Base-by-base conservation (phyloP, 2,113 vertebrate genomes). In the Vidua chalybeata region DNA sequence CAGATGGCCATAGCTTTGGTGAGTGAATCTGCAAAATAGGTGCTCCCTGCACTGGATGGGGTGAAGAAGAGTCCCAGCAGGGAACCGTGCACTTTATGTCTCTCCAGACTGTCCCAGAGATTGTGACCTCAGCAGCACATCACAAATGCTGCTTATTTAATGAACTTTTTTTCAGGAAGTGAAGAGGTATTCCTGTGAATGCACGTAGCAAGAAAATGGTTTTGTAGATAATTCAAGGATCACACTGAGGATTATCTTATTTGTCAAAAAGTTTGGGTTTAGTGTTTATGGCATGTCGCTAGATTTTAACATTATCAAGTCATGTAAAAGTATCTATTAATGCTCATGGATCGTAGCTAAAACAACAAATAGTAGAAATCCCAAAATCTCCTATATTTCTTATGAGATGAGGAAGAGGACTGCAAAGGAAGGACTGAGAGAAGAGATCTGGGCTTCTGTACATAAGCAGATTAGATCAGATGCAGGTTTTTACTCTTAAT, bases 171-270 rank as follows among this genome's bases (percentile, higher is more conserved):
- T 69, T 13, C 26, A 28, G 28, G 26, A 85, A 51, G 21, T 63
- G 9, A 82, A 84, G 64, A 66, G 3, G 3, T 46, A 55, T 59
- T 78, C 28, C 56, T 39, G 30, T 48, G 39, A 77, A 59, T 5
- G 11, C 16, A 20, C 14, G 55, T 16, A 45, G 43, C 15, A 59
- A 94, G 19, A 89, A 63, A 23, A 11, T 85, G 33, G 0, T 15
- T 87, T 81, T 82, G 15, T 51, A 79, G 45, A 8, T 90, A 71
- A 39, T 45, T 79, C 45, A 30, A 55, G 27, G 30, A 33, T 12
- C 39, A 3, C 18, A 28, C 16, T 75, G 18, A 77, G 24, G 19
- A 85, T 41, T 23, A 52, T 0, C 0, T 3, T 13, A 4, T 48
- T 88, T 67, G 39, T 51, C 26, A 20, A 43, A 79, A 90, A 71